These are phyloP conservation scores for Leiothrix lutea DNA, from an alignment of 2,113 vertebrate genomes.

Conservation along the genomic window DNA sequence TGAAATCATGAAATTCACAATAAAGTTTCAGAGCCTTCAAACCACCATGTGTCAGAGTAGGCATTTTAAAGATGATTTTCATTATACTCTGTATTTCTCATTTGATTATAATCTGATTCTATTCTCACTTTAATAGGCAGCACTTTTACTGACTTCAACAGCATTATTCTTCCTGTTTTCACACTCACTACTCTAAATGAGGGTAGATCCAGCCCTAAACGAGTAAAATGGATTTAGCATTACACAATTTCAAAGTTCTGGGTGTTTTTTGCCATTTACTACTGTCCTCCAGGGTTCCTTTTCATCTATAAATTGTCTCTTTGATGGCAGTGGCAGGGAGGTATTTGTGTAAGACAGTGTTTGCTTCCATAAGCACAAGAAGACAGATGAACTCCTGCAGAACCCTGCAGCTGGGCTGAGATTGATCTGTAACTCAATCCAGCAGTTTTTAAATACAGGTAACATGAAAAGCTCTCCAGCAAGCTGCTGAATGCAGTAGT, in stretches of 20 bases:
- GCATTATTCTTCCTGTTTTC: background rate
- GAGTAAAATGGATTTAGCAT: background rate
- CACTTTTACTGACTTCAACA: background rate
- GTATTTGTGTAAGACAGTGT: background rate
- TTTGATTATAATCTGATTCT: background rate
- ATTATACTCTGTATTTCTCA: background rate
- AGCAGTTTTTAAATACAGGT: constrained; percentile 35
- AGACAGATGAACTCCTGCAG: background rate
- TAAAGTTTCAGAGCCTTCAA: background rate
- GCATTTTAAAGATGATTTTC: background rate
- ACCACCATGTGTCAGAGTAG: background rate
- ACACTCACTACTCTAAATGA: background rate
- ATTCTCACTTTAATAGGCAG: background rate
- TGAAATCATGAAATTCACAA: background rate
- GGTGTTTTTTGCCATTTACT: background rate
- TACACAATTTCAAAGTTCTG: background rate
- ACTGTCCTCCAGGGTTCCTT: background rate
- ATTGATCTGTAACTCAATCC: constrained; percentile 24
- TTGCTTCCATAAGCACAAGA: background rate
- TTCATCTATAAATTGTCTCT: background rate
- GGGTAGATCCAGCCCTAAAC: background rate
- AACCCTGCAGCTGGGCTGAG: background rate
- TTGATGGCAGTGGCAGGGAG: background rate
- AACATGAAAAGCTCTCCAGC: background rate
- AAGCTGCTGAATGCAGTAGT: background rate